Conservation (phyloP, 2,888 invertebrate genomes). For the Leptopterna dolabrata region DNA sequence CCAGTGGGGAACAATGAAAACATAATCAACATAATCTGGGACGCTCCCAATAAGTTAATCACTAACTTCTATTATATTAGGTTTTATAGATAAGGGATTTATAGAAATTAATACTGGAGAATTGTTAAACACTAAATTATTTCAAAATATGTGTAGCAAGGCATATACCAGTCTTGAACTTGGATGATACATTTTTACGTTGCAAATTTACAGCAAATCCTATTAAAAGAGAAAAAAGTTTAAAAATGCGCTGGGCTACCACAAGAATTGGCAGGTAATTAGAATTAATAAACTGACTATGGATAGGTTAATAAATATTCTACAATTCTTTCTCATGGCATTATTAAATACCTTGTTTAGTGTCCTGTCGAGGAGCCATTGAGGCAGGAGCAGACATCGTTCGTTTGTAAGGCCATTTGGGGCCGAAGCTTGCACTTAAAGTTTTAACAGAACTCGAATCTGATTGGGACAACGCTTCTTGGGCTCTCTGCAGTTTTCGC, state of each 20-base stretch:
- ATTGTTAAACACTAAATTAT: too few relatives aligned
- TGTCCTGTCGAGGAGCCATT: slow-evolving; percentile 80
- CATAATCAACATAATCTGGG: too few relatives aligned
- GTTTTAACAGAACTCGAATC: slow-evolving; percentile 78
- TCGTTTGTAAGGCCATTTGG: slow-evolving; percentile 94
- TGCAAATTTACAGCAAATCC: too few relatives aligned
- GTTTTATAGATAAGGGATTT: too few relatives aligned
- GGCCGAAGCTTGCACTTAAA: slow-evolving; percentile 87
- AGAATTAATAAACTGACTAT: neutral
- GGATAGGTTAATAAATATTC: neutral
- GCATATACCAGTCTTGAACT: too few relatives aligned
- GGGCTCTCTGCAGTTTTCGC: slow-evolving; percentile 87
- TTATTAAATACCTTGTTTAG: slow-evolving; percentile 70
- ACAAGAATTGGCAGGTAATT: neutral
- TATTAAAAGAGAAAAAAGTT: too few relatives aligned
- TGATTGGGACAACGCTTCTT: slow-evolving; percentile 82
- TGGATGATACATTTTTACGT: too few relatives aligned
- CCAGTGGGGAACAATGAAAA: too few relatives aligned
- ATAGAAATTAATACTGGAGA: too few relatives aligned
- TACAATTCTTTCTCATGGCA: neutral
- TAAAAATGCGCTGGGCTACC: neutral
- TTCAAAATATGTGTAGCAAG: too few relatives aligned
- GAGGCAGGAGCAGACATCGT: slow-evolving; percentile 94
- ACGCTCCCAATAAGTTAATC: too few relatives aligned
- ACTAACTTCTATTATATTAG: too few relatives aligned